Percentiles rank a stretch among this genome's conserved stretches.
These are phyloP conservation scores for Montipora efflorescens DNA, from an alignment of 64 coral and sea anemone species.

Conservation along the genomic window DNA sequence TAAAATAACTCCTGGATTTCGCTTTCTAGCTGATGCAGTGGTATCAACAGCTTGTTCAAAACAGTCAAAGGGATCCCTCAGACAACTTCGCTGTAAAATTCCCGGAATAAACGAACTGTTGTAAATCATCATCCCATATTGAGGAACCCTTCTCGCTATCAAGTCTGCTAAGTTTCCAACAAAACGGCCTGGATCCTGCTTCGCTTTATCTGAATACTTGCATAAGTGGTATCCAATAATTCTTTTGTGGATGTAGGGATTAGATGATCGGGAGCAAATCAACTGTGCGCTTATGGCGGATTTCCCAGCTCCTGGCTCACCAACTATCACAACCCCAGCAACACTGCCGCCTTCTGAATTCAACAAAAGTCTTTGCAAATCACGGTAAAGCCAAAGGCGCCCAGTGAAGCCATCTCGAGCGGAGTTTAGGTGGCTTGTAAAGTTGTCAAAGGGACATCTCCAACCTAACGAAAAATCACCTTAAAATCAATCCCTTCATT, in stretches of 20 bases:
- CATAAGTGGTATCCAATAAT: conserved; percentile 73
- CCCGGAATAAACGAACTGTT: conserved; percentile 35
- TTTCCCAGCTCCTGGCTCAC: conserved; percentile 68
- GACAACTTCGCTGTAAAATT: conserved; percentile 28
- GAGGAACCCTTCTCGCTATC: conserved; percentile 64
- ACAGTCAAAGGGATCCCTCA: conserved; percentile 52
- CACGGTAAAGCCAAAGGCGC: conserved; percentile 65
- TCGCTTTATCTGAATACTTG: conserved; percentile 56
- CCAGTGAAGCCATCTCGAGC: conserved; percentile 60
- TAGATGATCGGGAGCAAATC: conserved; percentile 69
- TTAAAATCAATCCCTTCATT: background rate
- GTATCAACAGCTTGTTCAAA: conserved; percentile 64
- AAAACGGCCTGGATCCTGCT: conserved; percentile 54
- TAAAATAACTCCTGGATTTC: background rate
- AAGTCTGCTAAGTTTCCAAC: conserved; percentile 64
- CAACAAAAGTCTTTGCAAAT: conserved; percentile 41
- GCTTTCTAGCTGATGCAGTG: conserved; percentile 16
- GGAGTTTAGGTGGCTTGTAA: conserved; percentile 17
- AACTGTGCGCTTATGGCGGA: conserved; percentile 62
- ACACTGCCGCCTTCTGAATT: background rate
- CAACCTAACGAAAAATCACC: conserved; percentile 19
- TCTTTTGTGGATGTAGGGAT: conserved; percentile 45
- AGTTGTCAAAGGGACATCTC: conserved; percentile 52
- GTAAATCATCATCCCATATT: conserved; percentile 51
- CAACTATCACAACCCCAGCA: conserved; percentile 5